phyloP scores from a whole-genome alignment of 1,140 invertebrate genomes.

The Ridgeia piscesae region DNA sequence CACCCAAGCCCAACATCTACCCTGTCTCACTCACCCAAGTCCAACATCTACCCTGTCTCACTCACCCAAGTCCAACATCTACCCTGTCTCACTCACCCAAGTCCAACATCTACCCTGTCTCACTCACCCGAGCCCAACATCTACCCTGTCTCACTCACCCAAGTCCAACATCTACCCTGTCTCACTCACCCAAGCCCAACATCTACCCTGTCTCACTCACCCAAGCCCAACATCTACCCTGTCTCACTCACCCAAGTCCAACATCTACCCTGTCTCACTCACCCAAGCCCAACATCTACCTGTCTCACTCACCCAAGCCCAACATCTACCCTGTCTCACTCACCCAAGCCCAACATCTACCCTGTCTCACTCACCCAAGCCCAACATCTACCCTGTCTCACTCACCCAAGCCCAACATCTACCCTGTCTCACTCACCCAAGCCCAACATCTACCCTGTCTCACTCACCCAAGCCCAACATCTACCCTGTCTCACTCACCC shows the following conservation, averaged over 20 bases:
- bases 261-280: not conserved
- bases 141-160: not conserved
- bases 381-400: not conserved
- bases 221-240: not conserved
- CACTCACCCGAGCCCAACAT: not conserved
- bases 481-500: constrained; percentile 35
- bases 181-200: not conserved
- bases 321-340: not conserved
- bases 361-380: not conserved
- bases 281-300: not conserved
- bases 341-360: not conserved
- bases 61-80: not conserved
- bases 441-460: not conserved
- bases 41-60: not conserved
- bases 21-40: no score
- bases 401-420: not conserved
- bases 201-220: not conserved
- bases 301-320: not conserved
- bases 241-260: not conserved
- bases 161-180: not conserved
- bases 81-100: not conserved
- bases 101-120: not conserved
- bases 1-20: no score
- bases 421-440: not conserved
- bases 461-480: not conserved